These are phyloP conservation scores for Litocranius walleri DNA, from an alignment of 2,113 vertebrate genomes.

Conservation along the genomic window DNA sequence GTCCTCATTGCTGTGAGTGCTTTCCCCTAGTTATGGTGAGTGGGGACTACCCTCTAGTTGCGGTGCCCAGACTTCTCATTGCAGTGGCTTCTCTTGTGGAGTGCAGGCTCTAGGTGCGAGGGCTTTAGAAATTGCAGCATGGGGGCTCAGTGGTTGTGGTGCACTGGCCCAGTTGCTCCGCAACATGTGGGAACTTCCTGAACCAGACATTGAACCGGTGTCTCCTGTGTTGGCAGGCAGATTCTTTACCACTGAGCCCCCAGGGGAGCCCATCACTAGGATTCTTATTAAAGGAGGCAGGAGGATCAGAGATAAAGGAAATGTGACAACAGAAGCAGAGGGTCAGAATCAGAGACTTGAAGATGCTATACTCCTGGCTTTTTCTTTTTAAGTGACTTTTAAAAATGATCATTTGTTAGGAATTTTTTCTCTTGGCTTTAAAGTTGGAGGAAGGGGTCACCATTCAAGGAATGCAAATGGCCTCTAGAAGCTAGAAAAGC, in stretches of 20 bases:
- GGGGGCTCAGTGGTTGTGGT: neutral
- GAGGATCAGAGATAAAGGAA: neutral
- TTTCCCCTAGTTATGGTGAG: neutral
- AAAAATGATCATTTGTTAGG: neutral
- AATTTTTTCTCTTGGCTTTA: neutral
- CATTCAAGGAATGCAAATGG: neutral
- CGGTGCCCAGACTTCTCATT: accelerated
- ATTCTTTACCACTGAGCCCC: neutral
- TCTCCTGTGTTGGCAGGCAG: neutral
- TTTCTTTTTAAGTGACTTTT: neutral
- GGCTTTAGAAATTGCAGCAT: neutral
- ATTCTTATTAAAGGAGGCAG: neutral
- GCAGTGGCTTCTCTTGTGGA: neutral
- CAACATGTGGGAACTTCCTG: neutral
- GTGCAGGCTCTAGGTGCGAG: neutral
- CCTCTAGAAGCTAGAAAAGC: neutral
- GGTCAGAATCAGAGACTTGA: neutral
- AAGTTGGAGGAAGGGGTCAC: neutral
- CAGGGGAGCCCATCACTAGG: neutral
- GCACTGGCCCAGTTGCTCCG: neutral
- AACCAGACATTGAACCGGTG: neutral
- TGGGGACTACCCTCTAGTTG: neutral
- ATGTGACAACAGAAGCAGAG: neutral
- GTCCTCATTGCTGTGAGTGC: neutral
- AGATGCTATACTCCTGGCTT: neutral